Evolutionary conservation across 2,797 vertebrate species (phyloP), one percentile per base, ranked within the genome.

Genomic region (Pristis pectinata): DNA sequence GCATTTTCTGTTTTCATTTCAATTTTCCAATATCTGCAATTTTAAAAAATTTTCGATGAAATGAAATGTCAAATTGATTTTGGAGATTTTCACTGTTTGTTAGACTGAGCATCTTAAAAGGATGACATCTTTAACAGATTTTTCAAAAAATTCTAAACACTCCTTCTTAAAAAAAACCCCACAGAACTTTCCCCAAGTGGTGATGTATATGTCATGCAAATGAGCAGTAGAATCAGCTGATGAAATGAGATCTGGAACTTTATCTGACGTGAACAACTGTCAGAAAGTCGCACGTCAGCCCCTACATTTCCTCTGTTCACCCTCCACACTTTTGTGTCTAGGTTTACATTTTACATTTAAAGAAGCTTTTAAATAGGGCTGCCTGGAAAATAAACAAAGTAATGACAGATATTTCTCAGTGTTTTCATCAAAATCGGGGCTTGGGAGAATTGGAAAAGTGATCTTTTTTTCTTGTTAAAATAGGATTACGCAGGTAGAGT

Each of bases 241-340:
- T 94, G 70, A 56, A 30, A 19, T 94, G 67, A 94, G 49, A 76
- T 27, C 92, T 94, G 92, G 92, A 94, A 53, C 92, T 53, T 72
- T 74, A 72, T 94, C 70, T 94, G 92, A 94, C 64, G 70, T 94
- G 27, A 72, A 53, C 70, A 74, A 74, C 72, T 94, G 92, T 24
- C 92, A 94, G 92, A 94, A 74, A 74, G 94, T 67, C 15, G 19
- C 64, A 94, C 3, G 15, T 72, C 67, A 53, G 70, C 70, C 41
- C 70, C 67, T 74, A 53, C 72, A 76, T 94, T 94, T 94, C 87
- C 87, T 91, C 91, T 93, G 10, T 74, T 93, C 22, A 53, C 92
- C 76, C 4, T 30, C 44, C 72, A 17, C 92, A 17, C 1, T 8
- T 61, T 76, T 76, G 70, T 74, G 1, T 76, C 30, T 56, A 53